phyloP scores from a whole-genome alignment of 2,888 invertebrate species.

The Eilema caniola region DNA sequence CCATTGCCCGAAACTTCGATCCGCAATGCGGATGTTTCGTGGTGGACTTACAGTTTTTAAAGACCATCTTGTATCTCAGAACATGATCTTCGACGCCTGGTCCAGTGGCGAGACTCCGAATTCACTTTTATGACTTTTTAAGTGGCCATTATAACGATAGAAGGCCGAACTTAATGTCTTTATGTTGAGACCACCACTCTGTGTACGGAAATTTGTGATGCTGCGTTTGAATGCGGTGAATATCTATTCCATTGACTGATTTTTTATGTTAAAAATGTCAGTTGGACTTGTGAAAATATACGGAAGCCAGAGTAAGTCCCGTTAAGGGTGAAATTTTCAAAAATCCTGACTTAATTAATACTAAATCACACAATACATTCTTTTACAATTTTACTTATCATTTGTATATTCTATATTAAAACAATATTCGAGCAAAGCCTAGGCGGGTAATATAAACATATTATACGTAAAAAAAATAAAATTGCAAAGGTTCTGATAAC shows the following conservation, averaged over 20 bases:
- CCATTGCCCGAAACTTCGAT: too few relatives aligned
- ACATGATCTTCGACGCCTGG: conserved; percentile 57
- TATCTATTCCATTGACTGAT: conserved; percentile 1
- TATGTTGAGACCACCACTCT: conserved; percentile 60
- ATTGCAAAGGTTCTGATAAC: background rate
- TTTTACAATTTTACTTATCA: too few relatives aligned
- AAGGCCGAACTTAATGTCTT: conserved; percentile 76
- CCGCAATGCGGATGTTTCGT: too few relatives aligned
- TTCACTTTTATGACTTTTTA: conserved; percentile 82
- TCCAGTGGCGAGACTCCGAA: conserved; percentile 62
- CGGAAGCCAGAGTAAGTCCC: too few relatives aligned
- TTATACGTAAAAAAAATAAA: background rate
- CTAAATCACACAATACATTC: too few relatives aligned
- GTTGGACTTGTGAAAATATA: background rate
- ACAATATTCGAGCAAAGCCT: background rate
- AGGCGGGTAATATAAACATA: background rate
- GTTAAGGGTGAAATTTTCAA: too few relatives aligned
- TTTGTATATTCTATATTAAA: too few relatives aligned
- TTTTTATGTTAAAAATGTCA: background rate
- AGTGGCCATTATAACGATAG: conserved; percentile 78
- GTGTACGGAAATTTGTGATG: conserved; percentile 55
- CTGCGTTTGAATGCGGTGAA: conserved; percentile 52
- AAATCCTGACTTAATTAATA: too few relatives aligned
- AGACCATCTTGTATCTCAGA: conserved; percentile 32
- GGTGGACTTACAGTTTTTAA: conserved; percentile 20